A percentile compares a stretch with the other conserved stretches of the same genome.
Evolutionary conservation across 2,113 vertebrate genomes (phyloP).

Genomic region (Arothron firmamentum): DNA sequence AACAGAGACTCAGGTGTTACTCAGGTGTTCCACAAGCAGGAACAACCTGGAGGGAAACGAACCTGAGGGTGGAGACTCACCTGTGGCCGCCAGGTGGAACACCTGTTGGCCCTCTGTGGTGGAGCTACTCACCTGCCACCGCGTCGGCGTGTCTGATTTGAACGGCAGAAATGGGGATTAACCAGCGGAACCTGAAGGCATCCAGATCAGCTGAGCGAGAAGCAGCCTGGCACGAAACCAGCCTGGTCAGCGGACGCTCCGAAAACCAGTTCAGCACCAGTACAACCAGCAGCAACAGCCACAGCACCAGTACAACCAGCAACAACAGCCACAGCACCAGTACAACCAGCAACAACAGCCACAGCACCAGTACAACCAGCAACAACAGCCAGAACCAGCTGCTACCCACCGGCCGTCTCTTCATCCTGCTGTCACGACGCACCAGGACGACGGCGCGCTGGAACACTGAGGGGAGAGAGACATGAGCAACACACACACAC

Average conservation of each 20-base stretch:
- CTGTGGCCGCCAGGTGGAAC: too few species aligned
- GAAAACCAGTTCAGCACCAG: neutral
- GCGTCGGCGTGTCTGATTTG: conserved; percentile 82
- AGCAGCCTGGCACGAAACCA: conserved; percentile 53
- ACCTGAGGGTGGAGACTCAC: neutral
- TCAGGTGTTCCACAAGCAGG: too few species aligned
- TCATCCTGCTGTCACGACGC: conserved; percentile 87
- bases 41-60: too few species aligned
- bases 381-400: neutral
- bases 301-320: too few species aligned
- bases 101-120: conserved; percentile 3
- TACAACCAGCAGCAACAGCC: neutral
- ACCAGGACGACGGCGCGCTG: conserved; percentile 91
- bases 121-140: conserved; percentile 76
- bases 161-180: conserved; percentile 89
- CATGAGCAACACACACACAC: too few species aligned
- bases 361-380: neutral
- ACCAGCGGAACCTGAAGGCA: conserved; percentile 92
- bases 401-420: conserved; percentile 87
- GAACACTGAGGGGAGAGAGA: conserved; percentile 81
- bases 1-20: too few species aligned
- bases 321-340: neutral
- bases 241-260: neutral
- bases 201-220: conserved; percentile 86
- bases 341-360: neutral